Base-by-base conservation (phyloP, 1,140 invertebrate species). In the Drosophila sucinea region DNA sequence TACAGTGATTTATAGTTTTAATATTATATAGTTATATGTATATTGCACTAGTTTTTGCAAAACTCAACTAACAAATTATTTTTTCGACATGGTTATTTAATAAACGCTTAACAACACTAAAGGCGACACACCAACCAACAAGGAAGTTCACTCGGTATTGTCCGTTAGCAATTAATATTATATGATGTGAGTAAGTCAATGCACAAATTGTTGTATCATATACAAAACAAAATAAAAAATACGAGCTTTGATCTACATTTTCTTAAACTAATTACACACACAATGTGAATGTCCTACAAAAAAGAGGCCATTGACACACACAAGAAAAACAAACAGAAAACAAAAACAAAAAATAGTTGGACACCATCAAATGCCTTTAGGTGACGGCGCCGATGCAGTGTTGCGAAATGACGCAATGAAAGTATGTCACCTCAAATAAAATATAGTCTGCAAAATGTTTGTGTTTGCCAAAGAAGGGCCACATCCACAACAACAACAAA, bases 391-490 rank as follows among this genome's bases (percentile, higher is more conserved):
- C 10, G 23, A 33, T 68, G 76, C 23, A 73, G 65, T 82, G 66
- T 77, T 73, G 80, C 55, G n/a, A 80, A 83, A 71, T 87, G 80
- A 87, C 85, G 80, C 76, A 87, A 87, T 67, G 81, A 58, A 87
- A 83, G 80, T 87, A 70, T 89, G 85, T 80, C 83, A 89, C 68
- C 40, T n/a, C 63, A 35, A 70, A 60, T 32, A 41, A 33, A 35
- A 44, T n/a, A 25, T 38, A 25, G 63, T 63, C 29, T 44, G 61
- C 55, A 35, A 6, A 61, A 44, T 74, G 57, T 63, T 68, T 65
- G 69, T 33, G 67, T 63, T 81, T 73, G 68, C 11, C 55, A 58
- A 80, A 83, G 77, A 73, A 70, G 58, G 69, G 57, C 38, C 56
- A 63, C 23, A 47, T 33, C 11, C 3, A 35, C n/a, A 51, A 40